A percentile compares a stretch with the other conserved stretches of the same genome.
phyloP scores from a whole-genome alignment of 1,140 invertebrate genomes.

The Limonius californicus region DNA sequence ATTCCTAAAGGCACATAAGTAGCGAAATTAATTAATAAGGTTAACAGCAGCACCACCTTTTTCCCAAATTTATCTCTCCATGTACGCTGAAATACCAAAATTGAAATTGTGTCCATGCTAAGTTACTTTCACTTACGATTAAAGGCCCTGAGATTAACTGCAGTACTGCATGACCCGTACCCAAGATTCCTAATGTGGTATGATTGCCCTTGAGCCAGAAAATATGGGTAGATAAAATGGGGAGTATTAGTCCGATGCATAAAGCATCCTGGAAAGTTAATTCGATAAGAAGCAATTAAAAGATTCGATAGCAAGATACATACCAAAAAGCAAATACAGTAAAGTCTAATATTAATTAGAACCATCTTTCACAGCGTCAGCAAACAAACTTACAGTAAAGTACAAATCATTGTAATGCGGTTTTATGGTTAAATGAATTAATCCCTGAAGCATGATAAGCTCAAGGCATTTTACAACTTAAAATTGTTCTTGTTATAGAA shows the following conservation, averaged over 20 bases:
- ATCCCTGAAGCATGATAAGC: no score
- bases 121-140: background rate
- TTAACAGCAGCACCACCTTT: background rate
- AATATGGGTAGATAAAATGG: constrained; percentile 5
- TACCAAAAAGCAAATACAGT: background rate
- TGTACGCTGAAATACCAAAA: background rate
- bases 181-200: constrained; percentile 10
- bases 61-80: constrained; percentile 5
- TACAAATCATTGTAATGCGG: no score
- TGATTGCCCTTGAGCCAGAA: background rate
- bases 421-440: no score
- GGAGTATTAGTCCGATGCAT: constrained; percentile 7
- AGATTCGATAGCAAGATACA: background rate
- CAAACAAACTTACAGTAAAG: no score
- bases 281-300: background rate
- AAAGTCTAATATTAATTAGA: background rate
- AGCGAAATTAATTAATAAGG: background rate
- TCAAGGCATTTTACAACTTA: no score
- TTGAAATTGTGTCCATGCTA: background rate
- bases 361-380: no score
- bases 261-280: constrained; percentile 2
- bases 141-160: constrained; percentile 5
- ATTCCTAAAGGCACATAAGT: background rate
- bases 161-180: background rate
- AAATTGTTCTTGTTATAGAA: no score